Base-by-base conservation (phyloP, 2,113 vertebrate genomes). In the Guaruba guarouba region DNA sequence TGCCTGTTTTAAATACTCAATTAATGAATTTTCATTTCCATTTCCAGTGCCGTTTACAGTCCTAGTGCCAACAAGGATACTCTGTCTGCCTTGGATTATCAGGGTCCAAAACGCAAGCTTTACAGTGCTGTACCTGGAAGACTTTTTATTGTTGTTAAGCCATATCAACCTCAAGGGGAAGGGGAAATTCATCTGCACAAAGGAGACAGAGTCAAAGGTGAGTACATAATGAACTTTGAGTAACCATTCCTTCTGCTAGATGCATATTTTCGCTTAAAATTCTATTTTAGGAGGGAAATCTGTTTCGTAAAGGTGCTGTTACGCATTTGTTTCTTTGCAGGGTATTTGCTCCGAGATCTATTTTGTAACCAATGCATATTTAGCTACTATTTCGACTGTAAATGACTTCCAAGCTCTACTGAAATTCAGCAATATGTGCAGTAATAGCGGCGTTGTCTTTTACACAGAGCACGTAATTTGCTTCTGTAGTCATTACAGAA, bases 91-190 rank as follows among this genome's bases (percentile, higher is more conserved):
- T 96, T 98, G 39, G 98, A 99, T 93, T 97, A 95, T 67, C 98
- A 97, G 16, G 98, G 98, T 90, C 95, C 98, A 88, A 98, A 98
- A 82, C 98, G 99, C 97, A 99, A 99, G 96, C 98, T 99, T 57
- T 99, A 99, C 97, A 99, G 99, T 4, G 99, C 99, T 0, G 98
- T 99, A 31, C 99, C 99, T 2, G 99, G 99, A 43, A 98, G 99
- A 86, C 98, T 99, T 63, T 99, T 99, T 57, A 98, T 99, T 14
- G 99, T 98, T 1, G 96, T 99, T 43, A 99, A 98, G 95, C 97
- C 99, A 39, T 99, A 99, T 98, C 98, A 98, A 14, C 98, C 98
- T 92, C 99, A 99, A 97, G 98, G 98, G 10, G 98, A 99, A 61
- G 99, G 99, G 43, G 99, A 99, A 96, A 98, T 99, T 94, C 98